A percentile compares a stretch with the other conserved stretches of the same genome.
Evolutionary conservation across 2,888 invertebrate genomes (phyloP).

Genomic region (Priocnemis perturbator): DNA sequence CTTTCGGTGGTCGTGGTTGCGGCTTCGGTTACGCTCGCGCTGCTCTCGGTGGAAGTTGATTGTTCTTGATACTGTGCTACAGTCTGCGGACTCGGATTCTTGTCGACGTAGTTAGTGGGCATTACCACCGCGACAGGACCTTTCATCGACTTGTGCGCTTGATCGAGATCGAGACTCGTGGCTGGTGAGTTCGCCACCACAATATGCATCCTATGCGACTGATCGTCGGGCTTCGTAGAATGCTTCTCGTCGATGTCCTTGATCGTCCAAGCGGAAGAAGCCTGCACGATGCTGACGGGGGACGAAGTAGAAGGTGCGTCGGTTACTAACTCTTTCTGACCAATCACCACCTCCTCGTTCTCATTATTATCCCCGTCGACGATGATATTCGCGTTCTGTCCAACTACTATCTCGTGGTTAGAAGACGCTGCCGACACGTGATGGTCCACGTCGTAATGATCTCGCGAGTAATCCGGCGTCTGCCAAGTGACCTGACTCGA

Average conservation of each 20-base stretch:
- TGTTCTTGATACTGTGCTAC: not conserved
- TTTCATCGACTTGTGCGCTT: slow-evolving; percentile 31
- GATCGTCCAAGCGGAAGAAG: slow-evolving; percentile 6
- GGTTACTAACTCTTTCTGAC: slow-evolving; percentile 52
- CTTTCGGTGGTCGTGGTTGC: slow-evolving; percentile 17
- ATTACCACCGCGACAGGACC: slow-evolving; percentile 61
- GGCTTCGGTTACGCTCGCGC: not conserved
- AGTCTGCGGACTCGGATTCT: slow-evolving; percentile 16
- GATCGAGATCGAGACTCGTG: slow-evolving; percentile 19
- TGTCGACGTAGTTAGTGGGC: slow-evolving; percentile 58
- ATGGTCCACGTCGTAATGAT: slow-evolving; percentile 57
- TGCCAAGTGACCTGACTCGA: slow-evolving; percentile 33
- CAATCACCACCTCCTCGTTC: slow-evolving; percentile 63
- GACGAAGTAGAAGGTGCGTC: slow-evolving; percentile 37
- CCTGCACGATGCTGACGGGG: not conserved
- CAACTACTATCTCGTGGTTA: slow-evolving; percentile 61
- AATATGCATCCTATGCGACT: slow-evolving; percentile 60
- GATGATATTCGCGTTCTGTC: slow-evolving; percentile 65
- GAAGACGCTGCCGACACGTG: slow-evolving; percentile 57
- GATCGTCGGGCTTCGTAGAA: slow-evolving; percentile 8
- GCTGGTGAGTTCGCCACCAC: slow-evolving; percentile 61
- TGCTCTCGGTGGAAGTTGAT: not conserved
- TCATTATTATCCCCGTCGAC: slow-evolving; percentile 62
- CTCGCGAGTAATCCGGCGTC: slow-evolving; percentile 57
- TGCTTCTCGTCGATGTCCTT: slow-evolving; percentile 16